A percentile compares a stretch with the other conserved stretches of the same genome.
Evolutionary conservation across 1,140 invertebrate genomes (phyloP).

Genomic region (Caerostris extrusa): DNA sequence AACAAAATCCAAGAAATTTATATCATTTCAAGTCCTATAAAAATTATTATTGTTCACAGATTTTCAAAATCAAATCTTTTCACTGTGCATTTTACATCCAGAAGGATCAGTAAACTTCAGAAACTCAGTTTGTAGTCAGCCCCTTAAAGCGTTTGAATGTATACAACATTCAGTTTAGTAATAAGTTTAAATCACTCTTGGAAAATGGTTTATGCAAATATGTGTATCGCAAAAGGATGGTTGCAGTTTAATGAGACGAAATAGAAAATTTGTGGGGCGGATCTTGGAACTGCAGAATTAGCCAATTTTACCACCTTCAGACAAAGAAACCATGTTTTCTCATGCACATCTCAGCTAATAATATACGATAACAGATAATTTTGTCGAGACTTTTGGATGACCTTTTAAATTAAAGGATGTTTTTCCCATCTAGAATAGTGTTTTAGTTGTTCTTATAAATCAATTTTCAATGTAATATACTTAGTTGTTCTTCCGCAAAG

Average conservation of each 20-base stretch:
- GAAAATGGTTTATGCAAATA: slow-evolving; percentile 71
- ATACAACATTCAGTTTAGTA: slow-evolving; percentile 21
- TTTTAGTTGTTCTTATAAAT: not conserved
- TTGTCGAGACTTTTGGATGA: not conserved
- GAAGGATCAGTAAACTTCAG: not conserved
- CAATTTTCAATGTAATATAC: slow-evolving; percentile 17
- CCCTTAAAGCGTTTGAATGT: not conserved
- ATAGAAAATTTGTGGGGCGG: slow-evolving; percentile 55
- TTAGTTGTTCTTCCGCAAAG: not conserved
- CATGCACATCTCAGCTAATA: slow-evolving; percentile 6
- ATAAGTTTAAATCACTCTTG: slow-evolving; percentile 13
- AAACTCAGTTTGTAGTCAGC: not conserved
- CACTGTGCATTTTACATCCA: too few relatives aligned
- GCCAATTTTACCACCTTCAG: slow-evolving; percentile 44
- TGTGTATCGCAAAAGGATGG: not conserved
- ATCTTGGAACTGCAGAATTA: slow-evolving; percentile 22
- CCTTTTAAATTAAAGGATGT: not conserved
- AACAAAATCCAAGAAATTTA: too few relatives aligned
- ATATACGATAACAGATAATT: not conserved
- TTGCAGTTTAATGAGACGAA: slow-evolving; percentile 31
- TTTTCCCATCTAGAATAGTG: not conserved
- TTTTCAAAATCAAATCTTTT: too few relatives aligned
- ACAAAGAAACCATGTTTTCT: slow-evolving; percentile 43
- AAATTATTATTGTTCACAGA: too few relatives aligned
- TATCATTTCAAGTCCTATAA: too few relatives aligned